Evolutionary conservation across 92 coral and sea anemone species (phyloP).

Genomic region (Siderastrea radians): DNA sequence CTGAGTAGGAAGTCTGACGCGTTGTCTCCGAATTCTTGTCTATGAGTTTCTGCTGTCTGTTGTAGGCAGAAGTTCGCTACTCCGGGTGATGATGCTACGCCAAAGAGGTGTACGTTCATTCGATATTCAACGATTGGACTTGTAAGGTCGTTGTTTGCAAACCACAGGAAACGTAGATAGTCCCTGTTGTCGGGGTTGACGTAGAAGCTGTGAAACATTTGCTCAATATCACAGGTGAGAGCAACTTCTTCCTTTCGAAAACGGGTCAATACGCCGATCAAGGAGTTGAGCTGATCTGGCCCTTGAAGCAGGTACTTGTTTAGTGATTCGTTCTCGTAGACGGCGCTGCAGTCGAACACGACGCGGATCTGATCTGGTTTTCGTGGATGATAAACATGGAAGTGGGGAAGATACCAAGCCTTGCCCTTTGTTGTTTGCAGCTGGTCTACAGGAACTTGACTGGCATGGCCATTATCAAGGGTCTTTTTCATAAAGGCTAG

Average conservation of each 20-base stretch:
- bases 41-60: too few relatives aligned
- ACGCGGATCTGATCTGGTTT: background rate
- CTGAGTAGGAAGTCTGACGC: too few relatives aligned
- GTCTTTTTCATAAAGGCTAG: constrained; percentile 16
- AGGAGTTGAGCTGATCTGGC: too few relatives aligned
- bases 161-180: constrained; percentile 27
- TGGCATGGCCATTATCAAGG: background rate
- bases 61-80: too few relatives aligned
- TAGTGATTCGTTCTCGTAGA: constrained; percentile 22
- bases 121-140: constrained; percentile 20
- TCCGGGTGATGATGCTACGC: too few relatives aligned
- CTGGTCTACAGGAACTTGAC: constrained; percentile 6
- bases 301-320: background rate
- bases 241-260: too few relatives aligned
- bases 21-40: too few relatives aligned
- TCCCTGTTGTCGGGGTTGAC: background rate
- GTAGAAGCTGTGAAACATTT: too few relatives aligned
- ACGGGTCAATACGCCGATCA: too few relatives aligned
- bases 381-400: constrained; percentile 2
- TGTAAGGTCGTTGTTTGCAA: constrained; percentile 14
- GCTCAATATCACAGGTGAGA: too few relatives aligned
- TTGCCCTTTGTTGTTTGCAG: constrained; percentile 5
- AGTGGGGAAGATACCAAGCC: constrained; percentile 7
- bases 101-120: too few relatives aligned
- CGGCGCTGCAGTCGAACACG: constrained; percentile 6